Evolutionary conservation across 2,888 invertebrate genomes (phyloP), one percentile per base, ranked within the genome.

Genomic region (Aphodius granarius): DNA sequence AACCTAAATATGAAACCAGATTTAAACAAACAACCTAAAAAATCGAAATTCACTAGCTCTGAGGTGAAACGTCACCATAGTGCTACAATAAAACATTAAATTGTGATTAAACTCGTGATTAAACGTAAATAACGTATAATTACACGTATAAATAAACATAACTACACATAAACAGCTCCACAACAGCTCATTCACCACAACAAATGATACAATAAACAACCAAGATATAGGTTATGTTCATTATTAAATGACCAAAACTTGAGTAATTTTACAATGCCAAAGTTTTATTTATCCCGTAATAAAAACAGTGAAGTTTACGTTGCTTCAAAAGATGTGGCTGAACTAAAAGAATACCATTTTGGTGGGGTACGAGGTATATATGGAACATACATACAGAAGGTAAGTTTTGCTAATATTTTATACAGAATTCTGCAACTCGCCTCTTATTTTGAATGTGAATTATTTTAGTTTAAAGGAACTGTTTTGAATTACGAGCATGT

Each of bases 241-340:
- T 6, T 43, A 43, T 43, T 43, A 6, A 2, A 43, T 43, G 1
- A 6, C 43, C 43, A 43, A 43, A 43, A 43, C 6, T 13, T 43
- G 13, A n/a, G n/a, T 13, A 43, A 9, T 43, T 43, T 43, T 43
- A 43, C 3, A 43, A 76, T 76, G 76, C 70, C 73, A 20, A 71
- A 71, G 62, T 70, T 76, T 18, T 76, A 73, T 70, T 71, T 76
- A 66, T 76, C 76, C 0, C 76, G 73, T 63, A 73, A 73, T 73
- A 71, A 76, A 43, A 66, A 70, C n/a, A 18, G 2, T 20, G 63
- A 71, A 66, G 73, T 76, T 16, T 71, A 20, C 63, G 76, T 76
- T 5, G 66, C 66, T 18, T 64, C 15, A 20, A 23, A 73, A 23
- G 23, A 73, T 19, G 16, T 21, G 5, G 62, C 21, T 18, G 66